Percentiles rank a stretch among this genome's conserved stretches.
Conservation (phyloP, 2,888 invertebrate genomes). For the Agriotes lineatus region DNA sequence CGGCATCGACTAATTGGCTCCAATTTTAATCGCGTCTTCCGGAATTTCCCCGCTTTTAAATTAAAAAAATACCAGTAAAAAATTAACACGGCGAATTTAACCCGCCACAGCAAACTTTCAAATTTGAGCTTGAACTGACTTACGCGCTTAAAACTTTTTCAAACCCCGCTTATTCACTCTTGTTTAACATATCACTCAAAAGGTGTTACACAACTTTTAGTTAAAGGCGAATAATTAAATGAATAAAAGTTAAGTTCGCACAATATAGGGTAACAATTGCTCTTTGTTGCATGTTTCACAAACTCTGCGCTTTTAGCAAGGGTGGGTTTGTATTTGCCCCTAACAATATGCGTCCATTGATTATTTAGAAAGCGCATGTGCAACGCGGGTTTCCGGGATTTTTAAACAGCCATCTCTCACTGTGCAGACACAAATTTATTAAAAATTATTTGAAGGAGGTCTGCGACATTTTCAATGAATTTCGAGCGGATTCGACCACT, state of each 20-base stretch:
- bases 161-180: not conserved
- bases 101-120: not conserved
- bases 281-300: slow-evolving; percentile 54
- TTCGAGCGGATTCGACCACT: not conserved
- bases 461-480: slow-evolving; percentile 3
- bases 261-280: slow-evolving; percentile 46
- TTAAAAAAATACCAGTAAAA: not conserved
- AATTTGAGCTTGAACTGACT: not conserved
- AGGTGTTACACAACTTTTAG: not conserved
- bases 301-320: slow-evolving; percentile 56
- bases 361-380: slow-evolving; percentile 45
- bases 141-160: not conserved
- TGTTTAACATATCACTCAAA: not conserved
- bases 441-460: slow-evolving; percentile 17
- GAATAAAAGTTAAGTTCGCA: slow-evolving; percentile 11
- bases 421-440: slow-evolving; percentile 8
- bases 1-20: not conserved
- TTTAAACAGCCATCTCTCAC: slow-evolving; percentile 29
- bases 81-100: too few species aligned
- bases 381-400: slow-evolving; percentile 40
- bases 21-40: too few species aligned
- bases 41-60: too few species aligned
- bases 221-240: not conserved
- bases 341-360: slow-evolving; percentile 48
- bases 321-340: slow-evolving; percentile 57